These are phyloP conservation scores for Lampropteryx suffumata DNA, from an alignment of 2,888 invertebrate species.

Conservation along the genomic window DNA sequence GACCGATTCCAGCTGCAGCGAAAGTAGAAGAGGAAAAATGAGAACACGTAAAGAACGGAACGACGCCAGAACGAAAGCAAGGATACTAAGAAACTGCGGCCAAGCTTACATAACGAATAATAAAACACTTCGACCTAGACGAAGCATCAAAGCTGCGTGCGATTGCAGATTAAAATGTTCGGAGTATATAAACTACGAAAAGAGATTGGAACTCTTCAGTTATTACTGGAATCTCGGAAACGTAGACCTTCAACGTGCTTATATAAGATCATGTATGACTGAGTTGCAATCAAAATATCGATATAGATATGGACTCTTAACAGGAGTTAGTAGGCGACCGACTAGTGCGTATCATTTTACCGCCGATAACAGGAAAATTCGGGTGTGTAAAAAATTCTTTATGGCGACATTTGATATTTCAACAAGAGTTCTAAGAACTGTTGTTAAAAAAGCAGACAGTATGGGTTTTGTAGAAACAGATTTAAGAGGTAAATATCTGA, in stretches of 20 bases:
- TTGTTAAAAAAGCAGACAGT: neutral
- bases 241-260: conserved; percentile 23
- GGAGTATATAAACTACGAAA: conserved; percentile 2
- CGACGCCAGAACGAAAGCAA: neutral
- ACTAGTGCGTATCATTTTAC: too few species aligned
- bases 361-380: conserved; percentile 3
- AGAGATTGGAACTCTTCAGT: neutral
- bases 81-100: neutral
- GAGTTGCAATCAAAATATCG: conserved; percentile 18
- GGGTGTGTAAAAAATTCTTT: conserved; percentile 4
- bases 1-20: neutral
- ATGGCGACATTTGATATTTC: conserved; percentile 6
- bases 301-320: too few species aligned
- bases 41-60: neutral
- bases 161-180: conserved; percentile 2
- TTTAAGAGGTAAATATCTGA: too few species aligned
- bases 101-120: neutral
- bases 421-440: neutral
- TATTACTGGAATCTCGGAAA: conserved; percentile 24
- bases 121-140: neutral
- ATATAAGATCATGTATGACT: conserved; percentile 24
- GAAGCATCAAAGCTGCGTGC: neutral
- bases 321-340: too few species aligned
- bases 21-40: neutral
- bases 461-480: too few species aligned